Evolutionary conservation across 2,797 vertebrate genomes (phyloP), one percentile per base, ranked within the genome.

Genomic region (Hapalemur alaotrensis): DNA sequence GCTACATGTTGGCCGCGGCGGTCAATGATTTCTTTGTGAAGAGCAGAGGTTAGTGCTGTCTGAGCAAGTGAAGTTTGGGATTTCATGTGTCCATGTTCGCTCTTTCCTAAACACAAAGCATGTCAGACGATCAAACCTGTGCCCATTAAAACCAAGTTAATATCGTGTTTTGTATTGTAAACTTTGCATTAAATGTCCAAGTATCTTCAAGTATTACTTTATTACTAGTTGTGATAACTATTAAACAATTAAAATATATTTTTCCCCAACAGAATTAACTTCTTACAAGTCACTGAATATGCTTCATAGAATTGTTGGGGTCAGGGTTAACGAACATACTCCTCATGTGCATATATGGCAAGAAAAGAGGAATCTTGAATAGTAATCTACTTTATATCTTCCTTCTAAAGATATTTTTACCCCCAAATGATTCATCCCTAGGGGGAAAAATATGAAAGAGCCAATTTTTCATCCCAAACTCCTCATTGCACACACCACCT

Each of bases 1-100:
- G 28, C 18, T 28, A 2, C 54, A 12, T 0, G 13, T 13, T 1
- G 23, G 28, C 52, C 5, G 1, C 9, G 3, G 7, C 0, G 1
- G 67, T 4, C 4, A n/a, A 15, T 8, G 38, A 35, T 43, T 57
- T 41, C 5, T 2, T 2, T 6, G 35, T 10, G 52, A 61, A 38
- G 30, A 54, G 59, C n/a, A 35, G 35, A 32, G 35, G 63, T 9
- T 0, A 10, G 35, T 0, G 5, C 12, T 46, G 28, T 22, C 15
- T 32, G n/a, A 10, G 32, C 35, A 15, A 43, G 20, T 1, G 11
- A 46, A 61, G 17, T 8, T 28, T 25, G 25, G 5, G 35, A 22
- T 7, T 35, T n/a, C 14, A 3, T 35, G 2, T 4, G 7, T 17
- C 41, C 46, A 12, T 0, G 15, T 22, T 7, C 0, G 0, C 13